Base-by-base conservation (phyloP, 2,113 vertebrate species). In the Collichthys lucidus region DNA sequence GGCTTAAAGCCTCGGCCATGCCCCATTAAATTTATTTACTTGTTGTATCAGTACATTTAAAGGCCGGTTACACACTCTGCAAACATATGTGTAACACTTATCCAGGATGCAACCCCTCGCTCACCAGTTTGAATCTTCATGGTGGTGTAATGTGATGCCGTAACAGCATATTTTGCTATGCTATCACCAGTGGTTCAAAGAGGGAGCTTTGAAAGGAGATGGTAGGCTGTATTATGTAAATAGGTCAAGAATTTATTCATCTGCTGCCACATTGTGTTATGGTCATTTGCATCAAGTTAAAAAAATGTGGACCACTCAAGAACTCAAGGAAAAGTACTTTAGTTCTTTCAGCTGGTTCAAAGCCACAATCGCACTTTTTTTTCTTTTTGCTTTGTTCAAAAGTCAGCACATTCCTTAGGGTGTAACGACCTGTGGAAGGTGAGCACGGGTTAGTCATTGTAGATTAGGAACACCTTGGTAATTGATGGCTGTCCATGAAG, bases 391-490 rank as follows among this genome's bases (percentile, higher is more conserved):
- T 31, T 5, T 26, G 1, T 42, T 19, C 17, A 66, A 56, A 47
- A 70, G 19, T 74, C 56, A 50, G 11, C 8, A 17, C 12, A 4
- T 61, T 24, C 1, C 55, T 66, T 3, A 22, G 64, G 20, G 19
- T 60, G 12, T 11, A 35, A 49, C 29, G 31, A 10, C 11, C 20
- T 35, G 15, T 15, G 16, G 1, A 29, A 55, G 11, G 47, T 65
- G n/a, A 12, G 12, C 29, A 57, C 22, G 20, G 35, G 16, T 69
- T 53, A 85, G 62, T 56, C 64, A 50, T 72, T 66, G 62, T n/a
- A 46, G 49, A 72, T 73, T 22, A 14, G 10, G n/a, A 66, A 69
- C 77, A 20, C 16, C n/a, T 55, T 15, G 26, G 6, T 64, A 76
- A 76, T 17, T 24, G 6, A 69, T 40, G 8, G 24, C 17, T 67